Evolutionary conservation across 2,888 invertebrate genomes (phyloP), one percentile per base, ranked within the genome.

Genomic region (Morpho achilles): DNA sequence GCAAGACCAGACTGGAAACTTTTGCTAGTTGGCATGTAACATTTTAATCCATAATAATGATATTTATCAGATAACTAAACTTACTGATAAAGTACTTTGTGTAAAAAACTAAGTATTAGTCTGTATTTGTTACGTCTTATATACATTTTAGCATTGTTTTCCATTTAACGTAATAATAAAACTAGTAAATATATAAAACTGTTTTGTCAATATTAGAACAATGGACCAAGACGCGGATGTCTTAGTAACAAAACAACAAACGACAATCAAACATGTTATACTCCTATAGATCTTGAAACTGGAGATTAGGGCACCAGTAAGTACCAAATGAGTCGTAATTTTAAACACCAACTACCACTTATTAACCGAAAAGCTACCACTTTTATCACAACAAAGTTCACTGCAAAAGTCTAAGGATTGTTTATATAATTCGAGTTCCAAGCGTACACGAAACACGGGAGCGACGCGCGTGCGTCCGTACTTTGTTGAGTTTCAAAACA

Each of bases 201-300:
- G 23, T 56, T 43, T 48, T 59, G 53, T 52, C 56, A 54, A 58
- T 61, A 59, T 53, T 56, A 59, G 60, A 61, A 67, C 55, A 66
- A 62, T 56, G 61, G 60, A 48, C 61, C 54, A 61, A 79, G 68
- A 84, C 82, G 81, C 85, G 84, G 84, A 84, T 85, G 82, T 84
- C 84, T 82, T 80, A 76, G 82, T 72, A 85, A 84, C 85, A 84
- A 82, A 87, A 87, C 83, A 87, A 87, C 84, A 84, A 86, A 83
- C 78, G 74, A 77, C 78, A 83, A 84, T 80, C 79, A 82, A 85
- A 84, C 83, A 77, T 84, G 86, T 85, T 85, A 80, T 72, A 75
- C 77, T 81, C 79, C 76, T 80, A 80, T 75, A 77, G 75, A 77
- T 75, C 75, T 80, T 71, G 71, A 77, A 79, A 77, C 74, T 75